A percentile compares a stretch with the other conserved stretches of the same genome.
These are phyloP conservation scores for Pachyramphus minor DNA, from an alignment of 2,113 vertebrate genomes.

Conservation along the genomic window DNA sequence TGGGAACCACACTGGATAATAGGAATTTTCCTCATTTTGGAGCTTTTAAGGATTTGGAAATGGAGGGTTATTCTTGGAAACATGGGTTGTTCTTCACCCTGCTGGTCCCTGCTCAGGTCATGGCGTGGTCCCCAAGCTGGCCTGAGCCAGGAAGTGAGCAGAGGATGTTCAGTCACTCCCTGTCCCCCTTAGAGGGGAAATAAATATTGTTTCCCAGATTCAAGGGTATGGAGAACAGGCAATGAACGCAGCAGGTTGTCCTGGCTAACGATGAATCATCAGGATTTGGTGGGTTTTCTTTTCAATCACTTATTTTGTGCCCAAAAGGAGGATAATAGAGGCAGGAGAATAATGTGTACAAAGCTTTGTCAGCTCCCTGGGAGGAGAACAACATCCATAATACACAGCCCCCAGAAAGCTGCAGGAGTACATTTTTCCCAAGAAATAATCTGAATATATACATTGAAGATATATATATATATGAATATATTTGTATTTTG, in stretches of 20 bases:
- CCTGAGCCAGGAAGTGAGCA: neutral
- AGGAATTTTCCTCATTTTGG: neutral
- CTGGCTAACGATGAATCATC: neutral
- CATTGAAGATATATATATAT: neutral
- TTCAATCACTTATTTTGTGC: neutral
- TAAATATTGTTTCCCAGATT: neutral
- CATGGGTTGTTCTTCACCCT: rapidly evolving
- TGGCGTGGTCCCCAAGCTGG: rapidly evolving
- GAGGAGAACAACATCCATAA: neutral
- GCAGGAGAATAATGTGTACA: neutral
- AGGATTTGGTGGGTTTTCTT: neutral
- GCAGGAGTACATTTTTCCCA: neutral
- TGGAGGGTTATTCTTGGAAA: neutral
- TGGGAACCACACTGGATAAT: neutral
- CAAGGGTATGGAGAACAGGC: neutral
- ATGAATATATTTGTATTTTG: neutral
- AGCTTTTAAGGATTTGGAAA: neutral
- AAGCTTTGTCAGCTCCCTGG: neutral
- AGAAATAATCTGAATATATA: neutral
- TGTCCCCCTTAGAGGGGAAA: neutral
- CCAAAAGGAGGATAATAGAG: neutral
- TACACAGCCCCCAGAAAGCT: neutral
- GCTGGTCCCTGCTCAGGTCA: neutral
- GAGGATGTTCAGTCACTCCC: neutral
- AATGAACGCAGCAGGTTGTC: neutral